Evolutionary conservation across 2,888 invertebrate genomes (phyloP).

Genomic region (Exephanes ischioxanthus): DNA sequence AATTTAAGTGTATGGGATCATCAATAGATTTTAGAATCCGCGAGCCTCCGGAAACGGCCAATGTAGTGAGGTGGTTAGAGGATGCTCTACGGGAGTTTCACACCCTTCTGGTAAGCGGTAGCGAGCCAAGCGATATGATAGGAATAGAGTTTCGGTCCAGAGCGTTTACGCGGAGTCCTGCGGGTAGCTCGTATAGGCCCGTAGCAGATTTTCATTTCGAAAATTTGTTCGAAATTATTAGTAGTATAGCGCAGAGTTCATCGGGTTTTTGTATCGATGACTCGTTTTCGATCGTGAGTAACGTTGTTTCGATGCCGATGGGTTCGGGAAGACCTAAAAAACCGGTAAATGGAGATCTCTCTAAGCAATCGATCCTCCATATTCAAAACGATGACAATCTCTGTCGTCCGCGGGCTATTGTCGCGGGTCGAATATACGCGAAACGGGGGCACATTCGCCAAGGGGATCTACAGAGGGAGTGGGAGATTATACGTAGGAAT

Average conservation of each 20-base stretch:
- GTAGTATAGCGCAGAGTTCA: not conserved
- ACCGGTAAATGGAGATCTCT: not conserved
- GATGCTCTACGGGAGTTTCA: not conserved
- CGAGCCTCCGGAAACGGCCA: not conserved
- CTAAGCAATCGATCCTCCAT: not conserved
- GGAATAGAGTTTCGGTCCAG: not conserved
- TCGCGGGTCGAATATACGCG: not conserved
- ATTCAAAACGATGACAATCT: not conserved
- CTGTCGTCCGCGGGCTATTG: not conserved
- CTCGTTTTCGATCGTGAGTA: not conserved
- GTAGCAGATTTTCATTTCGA: not conserved
- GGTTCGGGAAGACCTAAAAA: not conserved
- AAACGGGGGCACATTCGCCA: no score
- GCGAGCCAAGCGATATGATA: not conserved
- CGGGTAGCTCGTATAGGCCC: not conserved
- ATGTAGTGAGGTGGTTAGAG: not conserved
- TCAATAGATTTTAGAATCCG: not conserved
- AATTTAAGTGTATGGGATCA: not conserved
- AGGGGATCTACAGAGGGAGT: no score
- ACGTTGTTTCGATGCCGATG: not conserved
- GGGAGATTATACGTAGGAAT: no score
- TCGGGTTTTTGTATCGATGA: not conserved
- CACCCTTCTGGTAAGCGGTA: not conserved
- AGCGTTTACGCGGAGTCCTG: not conserved
- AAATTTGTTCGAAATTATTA: not conserved